A percentile compares a stretch with the other conserved stretches of the same genome.
Evolutionary conservation across 2,888 invertebrate genomes (phyloP).

Genomic region (Neoitamus cyanurus): DNA sequence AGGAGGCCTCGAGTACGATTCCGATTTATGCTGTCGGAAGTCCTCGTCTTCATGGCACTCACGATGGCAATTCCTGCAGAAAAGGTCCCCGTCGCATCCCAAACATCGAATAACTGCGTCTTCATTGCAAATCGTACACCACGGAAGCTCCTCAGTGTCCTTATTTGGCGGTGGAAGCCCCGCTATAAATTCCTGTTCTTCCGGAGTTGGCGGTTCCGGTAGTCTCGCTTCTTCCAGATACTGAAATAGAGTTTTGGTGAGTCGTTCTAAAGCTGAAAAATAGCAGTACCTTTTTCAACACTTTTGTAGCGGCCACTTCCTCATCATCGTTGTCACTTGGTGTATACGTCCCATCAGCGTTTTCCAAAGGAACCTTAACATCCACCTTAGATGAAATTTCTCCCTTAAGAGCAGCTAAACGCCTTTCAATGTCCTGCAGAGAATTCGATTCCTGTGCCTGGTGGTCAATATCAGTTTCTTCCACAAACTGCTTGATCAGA

Average conservation of each 20-base stretch:
- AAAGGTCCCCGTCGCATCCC: constrained; percentile 83
- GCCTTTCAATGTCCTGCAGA: constrained; percentile 69
- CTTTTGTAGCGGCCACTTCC: constrained; percentile 62
- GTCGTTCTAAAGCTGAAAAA: not conserved
- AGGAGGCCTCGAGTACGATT: constrained; percentile 60
- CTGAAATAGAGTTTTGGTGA: constrained; percentile 56
- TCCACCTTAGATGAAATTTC: constrained; percentile 53
- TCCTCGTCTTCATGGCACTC: constrained; percentile 78
- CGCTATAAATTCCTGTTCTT: constrained; percentile 63
- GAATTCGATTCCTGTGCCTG: constrained; percentile 68
- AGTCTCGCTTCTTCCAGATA: constrained; percentile 69
- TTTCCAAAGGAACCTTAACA: not conserved
- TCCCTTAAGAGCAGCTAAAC: constrained; percentile 69
- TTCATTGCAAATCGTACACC: constrained; percentile 89
- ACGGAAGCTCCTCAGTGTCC: constrained; percentile 74
- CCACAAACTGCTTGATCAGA: constrained; percentile 71
- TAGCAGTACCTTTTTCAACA: constrained; percentile 59
- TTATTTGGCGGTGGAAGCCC: constrained; percentile 57
- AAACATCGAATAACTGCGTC: constrained; percentile 79
- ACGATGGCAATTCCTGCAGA: constrained; percentile 79
- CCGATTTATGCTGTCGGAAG: constrained; percentile 62
- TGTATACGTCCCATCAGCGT: constrained; percentile 51
- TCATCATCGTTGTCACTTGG: constrained; percentile 64
- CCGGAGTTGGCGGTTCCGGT: constrained; percentile 66
- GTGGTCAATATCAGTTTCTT: constrained; percentile 70